Base-by-base conservation (phyloP, 2,797 vertebrate genomes). In the Alca torda region DNA sequence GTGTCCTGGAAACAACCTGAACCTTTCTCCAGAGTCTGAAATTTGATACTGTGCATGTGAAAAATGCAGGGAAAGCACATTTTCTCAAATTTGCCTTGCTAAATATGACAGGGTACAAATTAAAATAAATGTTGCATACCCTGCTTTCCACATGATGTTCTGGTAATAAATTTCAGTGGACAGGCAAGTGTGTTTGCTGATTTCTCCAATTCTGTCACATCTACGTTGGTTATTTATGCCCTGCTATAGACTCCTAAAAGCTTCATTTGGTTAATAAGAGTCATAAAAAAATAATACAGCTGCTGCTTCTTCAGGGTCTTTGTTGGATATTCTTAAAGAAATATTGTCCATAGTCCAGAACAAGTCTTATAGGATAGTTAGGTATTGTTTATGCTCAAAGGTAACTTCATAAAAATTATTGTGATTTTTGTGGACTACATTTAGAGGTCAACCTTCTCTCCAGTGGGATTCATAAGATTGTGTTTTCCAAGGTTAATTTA, bases 1-100 rank as follows among this genome's bases (percentile, higher is more conserved):
- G 73, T 33, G 53, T 84, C 79, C 65, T 90, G 80, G 87, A 95
- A 95, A 76, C 88, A 87, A 30, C 63, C 64, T 79, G 78, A 95
- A 65, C 69, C 61, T 94, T 93, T 65, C 94, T 90, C 78, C 65
- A 82, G 92, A 50, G 84, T 48, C 54, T 79, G 92, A 70, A 92
- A 91, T 84, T 87, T 76, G 53, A 93, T 95, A 69, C 8, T 30
- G 39, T 65, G 74, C 25, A 43, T 23, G 26, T 48, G 53, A 72
- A 89, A 95, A 92, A 82, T 72, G 84, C 65, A 93, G 82, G 25
- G 30, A 93, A 92, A 82, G 67, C 84, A 93, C 68, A 79, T 96
- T 97, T 94, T 85, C 88, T 91, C 84, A 68, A 70, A 85, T 91
- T 87, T 89, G 48, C 63, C 56, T 91, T 73, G 68, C 78, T 92